A percentile compares a stretch with the other conserved stretches of the same genome.
Conservation (phyloP, 2,797 vertebrate species). For the Ibycter americanus region DNA sequence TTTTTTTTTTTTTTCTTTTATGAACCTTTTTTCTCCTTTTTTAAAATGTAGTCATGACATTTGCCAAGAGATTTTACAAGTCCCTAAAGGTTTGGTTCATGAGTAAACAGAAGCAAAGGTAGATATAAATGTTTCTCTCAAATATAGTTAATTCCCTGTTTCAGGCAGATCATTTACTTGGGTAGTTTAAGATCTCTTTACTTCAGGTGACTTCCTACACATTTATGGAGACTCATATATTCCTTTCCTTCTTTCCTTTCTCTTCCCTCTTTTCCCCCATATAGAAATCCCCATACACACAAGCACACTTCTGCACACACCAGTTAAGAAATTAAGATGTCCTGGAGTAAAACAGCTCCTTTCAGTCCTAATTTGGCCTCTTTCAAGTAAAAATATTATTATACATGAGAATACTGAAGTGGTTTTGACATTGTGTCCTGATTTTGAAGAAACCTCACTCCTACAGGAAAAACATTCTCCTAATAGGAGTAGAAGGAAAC, state of each 20-base stretch:
- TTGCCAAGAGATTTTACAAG: not conserved
- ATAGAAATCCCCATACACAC: not conserved
- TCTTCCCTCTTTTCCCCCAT: not conserved
- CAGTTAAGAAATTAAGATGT: not conserved
- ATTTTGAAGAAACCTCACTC: not conserved
- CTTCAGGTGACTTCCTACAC: not conserved
- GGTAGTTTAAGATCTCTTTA: not conserved
- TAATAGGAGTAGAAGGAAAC: not conserved
- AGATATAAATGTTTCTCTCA: not conserved
- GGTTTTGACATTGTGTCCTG: not conserved
- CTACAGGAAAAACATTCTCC: not conserved
- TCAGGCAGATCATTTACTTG: not conserved
- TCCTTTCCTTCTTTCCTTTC: not conserved
- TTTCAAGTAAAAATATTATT: not conserved
- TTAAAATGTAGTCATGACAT: not conserved
- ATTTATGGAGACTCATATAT: rapidly evolving
- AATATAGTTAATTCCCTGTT: not conserved
- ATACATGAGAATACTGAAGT: not conserved
- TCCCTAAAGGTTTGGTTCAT: not conserved
- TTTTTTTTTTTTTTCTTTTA: not conserved
- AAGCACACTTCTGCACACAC: not conserved
- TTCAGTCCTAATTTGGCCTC: not conserved
- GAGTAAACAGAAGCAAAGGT: not conserved
- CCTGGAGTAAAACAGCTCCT: not conserved
- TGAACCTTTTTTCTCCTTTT: not conserved